phyloP scores from a whole-genome alignment of 2,113 vertebrate genomes.

The Corvus hawaiiensis region DNA sequence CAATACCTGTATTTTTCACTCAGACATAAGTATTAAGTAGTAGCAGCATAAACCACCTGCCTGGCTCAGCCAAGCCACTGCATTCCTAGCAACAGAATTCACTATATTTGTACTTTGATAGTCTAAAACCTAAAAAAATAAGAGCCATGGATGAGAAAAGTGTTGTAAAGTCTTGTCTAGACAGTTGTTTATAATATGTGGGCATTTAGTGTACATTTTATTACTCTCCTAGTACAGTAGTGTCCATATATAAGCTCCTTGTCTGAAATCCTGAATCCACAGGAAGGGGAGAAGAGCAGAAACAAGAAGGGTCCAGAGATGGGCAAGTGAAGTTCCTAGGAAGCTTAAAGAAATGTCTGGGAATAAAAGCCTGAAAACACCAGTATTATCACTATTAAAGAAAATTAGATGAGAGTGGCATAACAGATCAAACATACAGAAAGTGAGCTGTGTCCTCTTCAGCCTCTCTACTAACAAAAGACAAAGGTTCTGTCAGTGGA shows the following conservation, averaged over 20 bases:
- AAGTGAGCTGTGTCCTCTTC: not conserved
- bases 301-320: not conserved
- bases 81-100: not conserved
- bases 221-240: not conserved
- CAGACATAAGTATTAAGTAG: not conserved
- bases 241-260: not conserved
- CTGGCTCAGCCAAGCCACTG: not conserved
- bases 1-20: not conserved
- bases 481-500: not conserved
- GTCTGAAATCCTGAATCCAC: not conserved
- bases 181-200: not conserved
- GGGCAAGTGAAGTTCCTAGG: not conserved
- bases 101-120: not conserved
- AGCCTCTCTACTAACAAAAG: not conserved
- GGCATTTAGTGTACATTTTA: not conserved
- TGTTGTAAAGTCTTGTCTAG: not conserved
- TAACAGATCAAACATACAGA: not conserved
- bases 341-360: not conserved
- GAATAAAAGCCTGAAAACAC: not conserved
- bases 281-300: not conserved
- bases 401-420: not conserved
- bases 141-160: not conserved
- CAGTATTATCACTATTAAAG: not conserved
- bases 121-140: not conserved
- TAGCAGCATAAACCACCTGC: not conserved